Conservation (phyloP, 2,113 vertebrate species). For the Hiodon alosoides region DNA sequence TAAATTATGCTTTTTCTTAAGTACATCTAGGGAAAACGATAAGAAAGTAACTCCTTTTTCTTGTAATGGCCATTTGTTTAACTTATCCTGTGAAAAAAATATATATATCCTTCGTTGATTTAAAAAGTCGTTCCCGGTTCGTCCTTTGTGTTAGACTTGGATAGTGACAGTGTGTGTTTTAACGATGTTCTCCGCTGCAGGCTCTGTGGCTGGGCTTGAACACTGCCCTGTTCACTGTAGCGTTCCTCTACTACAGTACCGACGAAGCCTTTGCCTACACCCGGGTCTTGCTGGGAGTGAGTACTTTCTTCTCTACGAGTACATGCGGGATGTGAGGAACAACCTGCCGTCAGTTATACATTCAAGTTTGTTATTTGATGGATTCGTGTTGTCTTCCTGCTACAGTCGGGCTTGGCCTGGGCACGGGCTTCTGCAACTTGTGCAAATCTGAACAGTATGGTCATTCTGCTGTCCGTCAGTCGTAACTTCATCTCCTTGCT, state of each 20-base stretch:
- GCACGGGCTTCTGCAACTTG: slow-evolving; percentile 71
- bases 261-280: slow-evolving; percentile 68
- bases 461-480: slow-evolving; percentile 69
- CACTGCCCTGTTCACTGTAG: slow-evolving; percentile 66
- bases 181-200: slow-evolving; percentile 41
- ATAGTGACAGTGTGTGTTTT: not conserved
- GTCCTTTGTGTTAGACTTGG: no score
- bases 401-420: slow-evolving; percentile 69
- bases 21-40: no score
- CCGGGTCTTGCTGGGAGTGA: slow-evolving; percentile 70
- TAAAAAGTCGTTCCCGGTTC: no score
- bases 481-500: slow-evolving; percentile 70
- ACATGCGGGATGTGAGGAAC: not conserved
- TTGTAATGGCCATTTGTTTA: no score
- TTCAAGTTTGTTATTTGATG: not conserved
- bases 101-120: no score
- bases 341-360: not conserved
- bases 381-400: slow-evolving; percentile 15
- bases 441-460: slow-evolving; percentile 74
- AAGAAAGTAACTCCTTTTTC: no score
- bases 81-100: no score
- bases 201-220: slow-evolving; percentile 68
- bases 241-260: slow-evolving; percentile 63
- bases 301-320: slow-evolving; percentile 38
- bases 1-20: no score